Conservation (phyloP, 2,797 vertebrate genomes). For the Hippocampus kuda region DNA sequence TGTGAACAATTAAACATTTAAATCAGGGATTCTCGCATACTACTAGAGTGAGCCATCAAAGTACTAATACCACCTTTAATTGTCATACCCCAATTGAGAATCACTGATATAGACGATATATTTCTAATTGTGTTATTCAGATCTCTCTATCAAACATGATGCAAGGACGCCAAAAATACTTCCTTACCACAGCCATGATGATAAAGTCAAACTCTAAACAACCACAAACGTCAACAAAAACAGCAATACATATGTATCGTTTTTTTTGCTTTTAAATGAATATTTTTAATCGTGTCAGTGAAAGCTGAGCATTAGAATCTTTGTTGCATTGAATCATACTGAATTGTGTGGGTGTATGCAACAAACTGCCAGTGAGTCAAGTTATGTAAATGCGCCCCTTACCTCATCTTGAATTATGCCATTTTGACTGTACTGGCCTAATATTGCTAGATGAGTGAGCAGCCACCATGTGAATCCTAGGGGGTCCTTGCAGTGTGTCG, state of each 20-base stretch:
- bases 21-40: too few relatives aligned
- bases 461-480: conserved; percentile 94
- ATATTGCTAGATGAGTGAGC: conserved; percentile 75
- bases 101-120: neutral
- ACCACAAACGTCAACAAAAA: neutral
- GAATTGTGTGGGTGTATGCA: neutral
- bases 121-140: neutral
- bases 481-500: conserved; percentile 74
- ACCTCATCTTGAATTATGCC: conserved; percentile 76
- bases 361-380: neutral
- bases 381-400: conserved; percentile 19
- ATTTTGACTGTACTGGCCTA: conserved; percentile 75
- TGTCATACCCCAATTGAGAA: too few relatives aligned
- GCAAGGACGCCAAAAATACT: neutral
- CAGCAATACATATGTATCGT: neutral
- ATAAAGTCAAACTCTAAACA: neutral
- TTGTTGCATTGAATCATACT: neutral
- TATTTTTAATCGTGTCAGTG: neutral
- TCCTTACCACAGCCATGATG: neutral
- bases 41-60: too few relatives aligned
- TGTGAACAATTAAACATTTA: too few relatives aligned
- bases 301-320: neutral
- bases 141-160: too few relatives aligned
- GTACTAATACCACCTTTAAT: too few relatives aligned
- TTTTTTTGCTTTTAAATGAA: neutral